Conservation (phyloP, 1,140 invertebrate species). For the Zeugodacus cucurbitae region DNA sequence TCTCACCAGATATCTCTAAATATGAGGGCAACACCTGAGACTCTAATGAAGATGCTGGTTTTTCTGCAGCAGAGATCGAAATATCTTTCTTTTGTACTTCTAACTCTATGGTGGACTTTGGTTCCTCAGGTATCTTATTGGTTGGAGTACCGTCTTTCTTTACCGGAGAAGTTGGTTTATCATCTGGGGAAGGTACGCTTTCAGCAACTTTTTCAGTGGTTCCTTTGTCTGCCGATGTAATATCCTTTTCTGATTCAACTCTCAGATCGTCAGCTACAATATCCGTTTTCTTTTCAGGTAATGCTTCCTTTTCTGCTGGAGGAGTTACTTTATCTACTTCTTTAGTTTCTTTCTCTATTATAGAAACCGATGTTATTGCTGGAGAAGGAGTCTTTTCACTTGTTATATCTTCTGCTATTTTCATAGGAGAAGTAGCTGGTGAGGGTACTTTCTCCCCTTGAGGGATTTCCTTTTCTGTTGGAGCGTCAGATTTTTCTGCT, state of each 20-base stretch:
- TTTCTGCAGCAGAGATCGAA: background rate
- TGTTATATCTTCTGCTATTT: background rate
- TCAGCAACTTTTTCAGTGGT: slow-evolving; percentile 21
- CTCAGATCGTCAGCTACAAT: too few species aligned
- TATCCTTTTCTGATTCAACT: too few species aligned
- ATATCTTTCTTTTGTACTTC: background rate
- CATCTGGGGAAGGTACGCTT: background rate
- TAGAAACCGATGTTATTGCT: background rate
- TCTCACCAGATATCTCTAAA: background rate
- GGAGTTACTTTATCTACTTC: background rate
- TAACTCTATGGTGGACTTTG: background rate
- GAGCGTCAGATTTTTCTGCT: background rate
- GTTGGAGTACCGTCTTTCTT: background rate
- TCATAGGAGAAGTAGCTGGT: background rate
- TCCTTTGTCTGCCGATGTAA: too few species aligned
- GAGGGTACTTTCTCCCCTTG: background rate
- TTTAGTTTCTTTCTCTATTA: background rate
- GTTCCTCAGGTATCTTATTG: background rate
- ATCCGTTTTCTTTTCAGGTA: background rate
- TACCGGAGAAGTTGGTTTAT: background rate
- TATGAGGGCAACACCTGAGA: background rate
- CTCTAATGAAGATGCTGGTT: background rate
- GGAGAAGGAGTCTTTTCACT: background rate
- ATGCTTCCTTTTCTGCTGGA: background rate
- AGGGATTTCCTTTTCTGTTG: background rate